Evolutionary conservation across 2,888 invertebrate genomes (phyloP), one percentile per base, ranked within the genome.

Genomic region (Zaprionus bogoriensis): DNA sequence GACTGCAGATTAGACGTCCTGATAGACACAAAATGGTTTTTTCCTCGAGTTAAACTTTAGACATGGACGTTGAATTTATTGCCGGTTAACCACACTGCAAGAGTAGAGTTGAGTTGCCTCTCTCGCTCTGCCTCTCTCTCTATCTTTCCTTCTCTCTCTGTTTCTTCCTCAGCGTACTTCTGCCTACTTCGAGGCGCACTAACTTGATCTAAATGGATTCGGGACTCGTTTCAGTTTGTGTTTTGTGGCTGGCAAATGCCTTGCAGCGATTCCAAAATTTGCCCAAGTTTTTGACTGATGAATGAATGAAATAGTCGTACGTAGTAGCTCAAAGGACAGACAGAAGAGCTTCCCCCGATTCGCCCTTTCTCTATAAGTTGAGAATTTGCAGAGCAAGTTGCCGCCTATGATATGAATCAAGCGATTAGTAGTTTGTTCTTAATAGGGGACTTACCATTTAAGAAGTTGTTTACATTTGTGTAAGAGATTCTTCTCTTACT

Each of bases 1-100:
- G 76, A 82, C 79, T 80, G 80, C 75, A 80, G 80, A 80, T 80
- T 80, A 83, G 80, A 83, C 75, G 63, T 68, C 36, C 83, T 73
- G 80, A 80, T 80, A 80, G 77, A 83, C 80, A 77, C 75, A 79
- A 75, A 80, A 80, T 74, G 80, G 53, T 67, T 77, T 77, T 59
- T 76, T 72, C 68, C 77, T 72, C 61, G 19, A 78, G 59, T 63
- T 80, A 67, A 80, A 80, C 80, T 77, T 77, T 83, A 65, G 83
- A 79, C 83, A 70, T 74, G 80, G 77, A 67, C 74, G 66, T 48
- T 65, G 22, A 83, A 80, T 80, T 83, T 80, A 80, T 80, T 72
- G 73, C 83, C 52, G 64, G 67, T 77, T 72, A 78, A 67, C 41
- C 41, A 41, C 67, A 57, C 67, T 69, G 73, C 63, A 72, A 53